These are phyloP conservation scores for Terrapene triunguis DNA, from an alignment of 2,113 vertebrate species.

Conservation along the genomic window DNA sequence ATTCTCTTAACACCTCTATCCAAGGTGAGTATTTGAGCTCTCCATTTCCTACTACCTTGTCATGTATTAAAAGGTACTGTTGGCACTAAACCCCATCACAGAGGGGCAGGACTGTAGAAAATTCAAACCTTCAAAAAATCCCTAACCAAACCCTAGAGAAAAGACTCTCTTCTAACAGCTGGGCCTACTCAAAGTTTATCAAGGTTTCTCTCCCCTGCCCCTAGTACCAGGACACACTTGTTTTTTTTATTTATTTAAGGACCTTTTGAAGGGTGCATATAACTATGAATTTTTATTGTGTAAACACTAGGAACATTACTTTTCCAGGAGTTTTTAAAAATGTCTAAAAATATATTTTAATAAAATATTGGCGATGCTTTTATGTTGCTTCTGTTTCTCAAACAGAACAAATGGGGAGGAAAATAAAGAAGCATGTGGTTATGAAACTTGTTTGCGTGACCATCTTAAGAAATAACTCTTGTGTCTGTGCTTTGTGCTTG, in stretches of 20 bases:
- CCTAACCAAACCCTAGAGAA: background rate
- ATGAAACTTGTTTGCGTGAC: background rate
- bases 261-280: background rate
- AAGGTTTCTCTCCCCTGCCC: conserved; percentile 26
- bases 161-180: background rate
- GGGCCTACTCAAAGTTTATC: background rate
- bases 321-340: background rate
- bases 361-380: conserved; percentile 35
- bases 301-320: background rate
- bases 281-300: conserved; percentile 46
- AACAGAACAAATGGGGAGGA: conserved; percentile 15
- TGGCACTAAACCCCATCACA: background rate
- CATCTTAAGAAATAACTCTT: conserved; percentile 15
- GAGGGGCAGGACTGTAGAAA: background rate
- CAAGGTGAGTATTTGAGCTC: background rate
- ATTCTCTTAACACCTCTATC: background rate
- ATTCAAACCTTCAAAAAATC: background rate
- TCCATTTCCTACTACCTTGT: background rate
- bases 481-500: background rate
- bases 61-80: fast-evolving
- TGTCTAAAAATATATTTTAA: conserved; percentile 12
- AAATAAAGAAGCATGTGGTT: conserved; percentile 20
- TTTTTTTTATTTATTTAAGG: conserved; percentile 19
- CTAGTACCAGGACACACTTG: fast-evolving
- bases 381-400: conserved; percentile 18